Percentiles rank a stretch among this genome's conserved stretches.
phyloP scores from a whole-genome alignment of 2,113 vertebrate genomes.

The Hippocampus comes region DNA sequence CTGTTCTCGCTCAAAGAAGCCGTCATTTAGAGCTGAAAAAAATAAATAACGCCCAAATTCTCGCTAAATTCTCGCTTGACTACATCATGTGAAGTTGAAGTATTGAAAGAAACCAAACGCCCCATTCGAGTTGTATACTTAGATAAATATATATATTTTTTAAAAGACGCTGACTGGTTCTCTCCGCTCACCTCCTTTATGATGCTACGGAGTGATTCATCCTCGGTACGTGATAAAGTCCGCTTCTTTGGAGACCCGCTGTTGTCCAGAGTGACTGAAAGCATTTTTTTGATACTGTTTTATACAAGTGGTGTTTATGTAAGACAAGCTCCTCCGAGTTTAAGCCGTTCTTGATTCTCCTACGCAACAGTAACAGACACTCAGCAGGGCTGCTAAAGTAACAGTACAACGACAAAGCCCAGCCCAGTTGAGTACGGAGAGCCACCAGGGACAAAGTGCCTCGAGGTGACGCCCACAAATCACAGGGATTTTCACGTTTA shows the following conservation, averaged over 20 bases:
- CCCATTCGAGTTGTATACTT: not conserved
- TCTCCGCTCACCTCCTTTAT: conserved; percentile 67
- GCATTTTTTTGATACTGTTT: conserved; percentile 53
- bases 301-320: conserved; percentile 21
- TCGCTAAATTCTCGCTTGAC: too few species aligned
- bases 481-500: too few species aligned
- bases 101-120: not conserved
- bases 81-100: not conserved
- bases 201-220: conserved; percentile 73
- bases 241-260: conserved; percentile 65
- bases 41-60: not conserved
- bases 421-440: conserved; percentile 43
- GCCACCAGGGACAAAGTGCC: conserved; percentile 18
- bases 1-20: not conserved
- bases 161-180: not conserved
- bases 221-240: conserved; percentile 72
- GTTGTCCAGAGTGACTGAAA: conserved; percentile 62
- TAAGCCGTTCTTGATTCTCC: conserved; percentile 10
- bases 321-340: conserved; percentile 25
- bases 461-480: conserved; percentile 20
- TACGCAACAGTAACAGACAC: not conserved
- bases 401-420: conserved; percentile 36
- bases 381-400: not conserved
- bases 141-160: not conserved
- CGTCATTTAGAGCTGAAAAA: not conserved